Conservation (phyloP, 1,140 invertebrate species). For the Belonocnema kinseyi region DNA sequence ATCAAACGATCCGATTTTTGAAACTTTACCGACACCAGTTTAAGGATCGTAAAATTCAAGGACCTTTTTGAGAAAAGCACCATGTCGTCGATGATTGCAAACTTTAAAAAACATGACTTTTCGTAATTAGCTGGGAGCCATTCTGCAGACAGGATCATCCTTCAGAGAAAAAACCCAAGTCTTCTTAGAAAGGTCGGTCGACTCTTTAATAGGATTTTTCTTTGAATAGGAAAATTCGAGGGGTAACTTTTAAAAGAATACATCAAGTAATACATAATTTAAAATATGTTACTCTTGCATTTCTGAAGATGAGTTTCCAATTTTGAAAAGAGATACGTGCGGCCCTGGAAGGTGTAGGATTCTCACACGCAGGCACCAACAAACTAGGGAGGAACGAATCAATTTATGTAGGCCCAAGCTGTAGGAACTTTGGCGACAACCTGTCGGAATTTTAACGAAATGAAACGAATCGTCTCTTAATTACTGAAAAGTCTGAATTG, state of each 20-base stretch:
- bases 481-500: slow-evolving; percentile 32
- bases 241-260: too few relatives aligned
- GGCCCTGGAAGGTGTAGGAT: slow-evolving; percentile 44
- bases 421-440: slow-evolving; percentile 52
- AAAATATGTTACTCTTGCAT: too few relatives aligned
- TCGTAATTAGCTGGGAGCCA: background rate
- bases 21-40: slow-evolving; percentile 31
- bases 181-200: background rate
- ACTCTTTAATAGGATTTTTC: background rate
- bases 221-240: too few relatives aligned
- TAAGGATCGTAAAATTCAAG: background rate
- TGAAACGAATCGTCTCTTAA: slow-evolving; percentile 29
- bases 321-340: slow-evolving; percentile 3
- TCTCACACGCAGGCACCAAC: slow-evolving; percentile 36
- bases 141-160: background rate
- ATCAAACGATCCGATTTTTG: slow-evolving; percentile 57
- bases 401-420: slow-evolving; percentile 9
- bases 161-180: background rate
- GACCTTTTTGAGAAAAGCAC: background rate
- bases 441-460: slow-evolving; percentile 47
- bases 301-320: too few relatives aligned
- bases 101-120: slow-evolving; percentile 17
- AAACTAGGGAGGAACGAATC: slow-evolving; percentile 24
- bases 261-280: too few relatives aligned
- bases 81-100: slow-evolving; percentile 1